Conservation (phyloP, 23 tunicate genomes). For the Trididemnum clinides region DNA sequence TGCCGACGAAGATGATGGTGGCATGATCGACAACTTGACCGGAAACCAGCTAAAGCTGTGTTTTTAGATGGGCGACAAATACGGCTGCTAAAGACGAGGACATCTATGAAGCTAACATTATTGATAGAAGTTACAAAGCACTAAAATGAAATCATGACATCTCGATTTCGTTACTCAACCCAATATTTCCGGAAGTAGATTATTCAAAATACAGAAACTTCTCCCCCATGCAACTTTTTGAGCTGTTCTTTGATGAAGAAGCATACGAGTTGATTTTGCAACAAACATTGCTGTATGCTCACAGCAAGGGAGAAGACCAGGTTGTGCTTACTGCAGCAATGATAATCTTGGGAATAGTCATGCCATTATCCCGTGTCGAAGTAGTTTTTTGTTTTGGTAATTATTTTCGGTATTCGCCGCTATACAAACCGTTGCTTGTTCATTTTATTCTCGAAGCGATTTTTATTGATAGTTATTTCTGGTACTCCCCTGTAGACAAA, state of each 20-base stretch:
- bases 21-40: no score
- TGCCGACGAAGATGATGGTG: no score
- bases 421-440: no score
- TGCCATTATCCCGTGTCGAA: no score
- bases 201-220: not conserved
- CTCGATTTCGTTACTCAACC: not conserved
- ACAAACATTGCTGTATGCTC: constrained; percentile 3
- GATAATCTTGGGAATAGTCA: no score
- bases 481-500: no score
- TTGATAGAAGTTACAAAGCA: not conserved
- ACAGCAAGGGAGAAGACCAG: constrained; percentile 11
- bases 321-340: constrained; percentile 1
- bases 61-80: constrained; percentile 1
- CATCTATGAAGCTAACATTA: not conserved
- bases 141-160: not conserved
- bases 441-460: no score
- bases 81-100: not conserved
- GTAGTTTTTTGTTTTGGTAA: no score
- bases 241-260: constrained; percentile 10
- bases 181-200: constrained; percentile 16
- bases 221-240: constrained; percentile 2
- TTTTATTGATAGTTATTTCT: no score
- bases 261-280: constrained; percentile 4
- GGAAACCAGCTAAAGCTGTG: constrained; percentile 7
- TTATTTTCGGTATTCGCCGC: no score